Evolutionary conservation across 1,140 invertebrate genomes (phyloP).

Genomic region (Lethocerus indicus): DNA sequence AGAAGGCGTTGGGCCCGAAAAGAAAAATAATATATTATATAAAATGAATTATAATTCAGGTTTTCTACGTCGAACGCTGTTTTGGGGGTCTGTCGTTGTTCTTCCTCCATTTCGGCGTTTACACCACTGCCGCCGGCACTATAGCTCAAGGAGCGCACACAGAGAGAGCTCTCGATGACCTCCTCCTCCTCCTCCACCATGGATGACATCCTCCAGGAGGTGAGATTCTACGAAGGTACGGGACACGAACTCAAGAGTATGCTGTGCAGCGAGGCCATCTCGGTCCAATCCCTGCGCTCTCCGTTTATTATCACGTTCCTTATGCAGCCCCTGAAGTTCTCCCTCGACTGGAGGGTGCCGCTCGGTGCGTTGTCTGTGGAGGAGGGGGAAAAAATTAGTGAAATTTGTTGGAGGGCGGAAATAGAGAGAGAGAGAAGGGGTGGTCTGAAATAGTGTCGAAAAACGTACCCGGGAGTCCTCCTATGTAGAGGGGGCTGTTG

Average conservation of each 20-base stretch:
- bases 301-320: constrained; percentile 58
- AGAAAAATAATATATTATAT: too few relatives aligned
- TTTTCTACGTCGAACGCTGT: too few relatives aligned
- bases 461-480: constrained; percentile 59
- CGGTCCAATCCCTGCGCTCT: constrained; percentile 57
- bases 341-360: constrained; percentile 42
- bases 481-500: constrained; percentile 57
- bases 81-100: too few relatives aligned
- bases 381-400: constrained; percentile 3
- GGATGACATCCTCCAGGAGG: too few relatives aligned
- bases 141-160: too few relatives aligned
- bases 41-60: too few relatives aligned
- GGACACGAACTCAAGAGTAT: constrained; percentile 75
- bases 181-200: too few relatives aligned
- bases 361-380: constrained; percentile 42
- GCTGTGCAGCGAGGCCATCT: constrained; percentile 64
- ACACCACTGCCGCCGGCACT: too few relatives aligned
- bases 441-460: not conserved
- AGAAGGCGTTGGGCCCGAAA: too few relatives aligned
- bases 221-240: too few relatives aligned
- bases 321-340: constrained; percentile 85
- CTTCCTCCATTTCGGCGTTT: too few relatives aligned
- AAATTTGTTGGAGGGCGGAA: not conserved
- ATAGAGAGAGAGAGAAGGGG: not conserved
- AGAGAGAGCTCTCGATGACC: too few relatives aligned